Conservation (phyloP, 2,797 vertebrate genomes). For the Hafferia zeledoni region DNA sequence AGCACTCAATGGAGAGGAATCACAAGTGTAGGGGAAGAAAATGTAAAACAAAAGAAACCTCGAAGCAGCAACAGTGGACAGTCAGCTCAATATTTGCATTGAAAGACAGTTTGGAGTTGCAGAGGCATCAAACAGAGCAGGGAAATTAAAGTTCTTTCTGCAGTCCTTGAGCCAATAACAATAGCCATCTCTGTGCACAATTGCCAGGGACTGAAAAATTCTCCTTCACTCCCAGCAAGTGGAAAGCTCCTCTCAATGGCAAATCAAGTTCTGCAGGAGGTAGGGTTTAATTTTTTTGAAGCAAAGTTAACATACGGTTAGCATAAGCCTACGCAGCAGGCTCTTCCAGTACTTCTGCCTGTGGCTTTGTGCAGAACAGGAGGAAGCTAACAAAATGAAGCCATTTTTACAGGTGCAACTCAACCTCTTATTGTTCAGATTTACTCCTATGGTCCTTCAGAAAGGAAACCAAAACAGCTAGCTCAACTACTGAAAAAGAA, state of each 20-base stretch:
- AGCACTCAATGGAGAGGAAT: background rate
- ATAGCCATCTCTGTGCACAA: constrained; percentile 38
- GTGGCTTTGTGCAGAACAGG: constrained; percentile 57
- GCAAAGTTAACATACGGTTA: constrained; percentile 70
- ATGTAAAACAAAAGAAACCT: constrained; percentile 12
- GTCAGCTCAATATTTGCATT: constrained; percentile 5
- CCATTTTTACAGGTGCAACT: constrained; percentile 60
- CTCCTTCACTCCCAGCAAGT: constrained; percentile 46
- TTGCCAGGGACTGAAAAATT: constrained; percentile 53
- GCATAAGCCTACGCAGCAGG: constrained; percentile 68
- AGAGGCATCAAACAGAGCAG: constrained; percentile 54
- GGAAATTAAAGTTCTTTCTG: constrained; percentile 51
- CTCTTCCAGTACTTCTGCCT: constrained; percentile 55
- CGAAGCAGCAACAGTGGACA: constrained; percentile 15
- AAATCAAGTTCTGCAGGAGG: constrained; percentile 67
- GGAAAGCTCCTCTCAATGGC: constrained; percentile 59
- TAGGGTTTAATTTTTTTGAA: constrained; percentile 66
- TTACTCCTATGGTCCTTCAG: constrained; percentile 38
- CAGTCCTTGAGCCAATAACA: constrained; percentile 45
- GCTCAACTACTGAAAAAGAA: background rate
- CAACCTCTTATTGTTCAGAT: constrained; percentile 39
- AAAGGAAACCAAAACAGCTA: constrained; percentile 26
- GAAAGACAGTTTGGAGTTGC: constrained; percentile 34
- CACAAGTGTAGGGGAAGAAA: background rate
- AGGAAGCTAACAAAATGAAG: constrained; percentile 54